phyloP scores from a whole-genome alignment of 2,113 vertebrate species.

The Chlorodrepanis virens region DNA sequence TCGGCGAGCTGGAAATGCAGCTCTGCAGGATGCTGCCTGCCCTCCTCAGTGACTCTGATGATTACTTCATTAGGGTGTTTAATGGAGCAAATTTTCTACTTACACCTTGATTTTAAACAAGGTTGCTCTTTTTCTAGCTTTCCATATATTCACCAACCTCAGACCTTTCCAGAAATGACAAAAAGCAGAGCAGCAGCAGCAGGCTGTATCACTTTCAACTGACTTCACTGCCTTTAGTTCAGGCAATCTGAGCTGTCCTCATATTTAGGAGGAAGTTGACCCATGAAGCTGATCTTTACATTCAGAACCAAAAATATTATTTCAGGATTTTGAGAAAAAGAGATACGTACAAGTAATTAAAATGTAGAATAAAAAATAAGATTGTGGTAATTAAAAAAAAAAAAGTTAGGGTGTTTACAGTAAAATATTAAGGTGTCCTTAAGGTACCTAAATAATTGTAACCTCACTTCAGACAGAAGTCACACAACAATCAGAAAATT shows the following conservation, averaged over 20 bases:
- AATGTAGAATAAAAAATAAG: neutral
- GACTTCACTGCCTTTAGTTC: neutral
- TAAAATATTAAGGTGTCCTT: neutral
- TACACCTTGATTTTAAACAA: conserved; percentile 4
- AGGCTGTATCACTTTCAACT: neutral
- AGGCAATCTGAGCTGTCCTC: neutral
- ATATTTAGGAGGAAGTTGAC: neutral
- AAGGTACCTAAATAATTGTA: neutral
- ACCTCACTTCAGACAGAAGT: neutral
- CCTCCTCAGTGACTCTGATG: neutral
- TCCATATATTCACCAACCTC: neutral
- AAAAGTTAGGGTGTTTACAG: accelerated
- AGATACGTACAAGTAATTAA: neutral
- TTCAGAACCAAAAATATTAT: neutral
- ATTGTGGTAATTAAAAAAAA: neutral
- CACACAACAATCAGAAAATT: neutral
- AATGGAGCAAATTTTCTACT: neutral
- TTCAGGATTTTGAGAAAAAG: neutral
- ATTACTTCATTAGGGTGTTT: neutral
- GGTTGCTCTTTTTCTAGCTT: conserved; percentile 15
- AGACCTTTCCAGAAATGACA: neutral
- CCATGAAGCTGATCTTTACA: neutral
- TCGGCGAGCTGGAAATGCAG: neutral
- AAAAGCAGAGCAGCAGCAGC: neutral
- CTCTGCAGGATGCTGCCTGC: neutral